Percentiles rank a stretch among this genome's conserved stretches.
Conservation (phyloP, 2,888 invertebrate genomes). For the Hemicrepidius hirtus region DNA sequence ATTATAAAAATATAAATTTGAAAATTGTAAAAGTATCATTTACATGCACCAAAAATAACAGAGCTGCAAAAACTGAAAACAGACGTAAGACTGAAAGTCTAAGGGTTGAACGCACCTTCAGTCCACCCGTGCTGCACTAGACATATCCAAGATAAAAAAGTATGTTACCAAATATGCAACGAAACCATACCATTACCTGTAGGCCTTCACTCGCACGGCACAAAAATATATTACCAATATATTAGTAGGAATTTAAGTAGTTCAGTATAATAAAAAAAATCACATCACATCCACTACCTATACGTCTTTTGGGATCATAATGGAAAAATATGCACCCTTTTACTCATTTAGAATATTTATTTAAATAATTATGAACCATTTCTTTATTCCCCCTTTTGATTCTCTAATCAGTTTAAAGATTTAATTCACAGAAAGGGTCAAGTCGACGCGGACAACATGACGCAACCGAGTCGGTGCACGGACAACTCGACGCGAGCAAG, state of each 20-base stretch:
- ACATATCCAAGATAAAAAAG: slow-evolving; percentile 68
- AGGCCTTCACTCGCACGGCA: slow-evolving; percentile 70
- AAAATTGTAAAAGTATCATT: neutral
- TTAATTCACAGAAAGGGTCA: no score
- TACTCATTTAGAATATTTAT: neutral
- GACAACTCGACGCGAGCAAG: no score
- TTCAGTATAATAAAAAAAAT: slow-evolving; percentile 40
- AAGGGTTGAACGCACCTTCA: slow-evolving; percentile 68
- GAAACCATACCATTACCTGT: slow-evolving; percentile 69
- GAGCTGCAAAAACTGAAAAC: slow-evolving; percentile 48
- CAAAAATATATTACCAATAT: slow-evolving; percentile 71
- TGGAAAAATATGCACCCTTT: slow-evolving; percentile 18
- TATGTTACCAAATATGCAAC: slow-evolving; percentile 55
- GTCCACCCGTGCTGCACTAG: slow-evolving; percentile 68
- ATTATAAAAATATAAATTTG: no score
- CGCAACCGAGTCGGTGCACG: no score
- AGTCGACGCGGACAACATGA: no score
- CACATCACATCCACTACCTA: slow-evolving; percentile 37
- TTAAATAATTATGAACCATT: no score
- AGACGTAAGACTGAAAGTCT: slow-evolving; percentile 56
- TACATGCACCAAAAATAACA: slow-evolving; percentile 43
- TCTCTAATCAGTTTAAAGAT: no score
- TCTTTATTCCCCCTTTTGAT: no score
- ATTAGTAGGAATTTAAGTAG: slow-evolving; percentile 65
- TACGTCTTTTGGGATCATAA: slow-evolving; percentile 8